A percentile compares a stretch with the other conserved stretches of the same genome.
phyloP scores from a whole-genome alignment of 1,140 invertebrate species.

The Scaptomyza graminum region DNA sequence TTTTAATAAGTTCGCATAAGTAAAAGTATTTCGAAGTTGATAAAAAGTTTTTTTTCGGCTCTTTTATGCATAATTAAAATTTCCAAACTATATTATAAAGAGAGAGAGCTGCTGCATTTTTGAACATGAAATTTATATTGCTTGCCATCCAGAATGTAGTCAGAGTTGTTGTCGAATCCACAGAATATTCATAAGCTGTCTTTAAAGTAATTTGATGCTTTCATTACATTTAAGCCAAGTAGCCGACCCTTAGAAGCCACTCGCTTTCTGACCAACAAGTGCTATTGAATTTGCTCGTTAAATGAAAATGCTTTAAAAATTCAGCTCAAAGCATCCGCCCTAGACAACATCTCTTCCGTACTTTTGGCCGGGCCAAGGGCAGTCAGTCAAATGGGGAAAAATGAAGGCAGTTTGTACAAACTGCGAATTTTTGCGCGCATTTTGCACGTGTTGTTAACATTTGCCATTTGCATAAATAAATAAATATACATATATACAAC shows the following conservation, averaged over 20 bases:
- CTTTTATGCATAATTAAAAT: background rate
- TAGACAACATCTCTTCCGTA: too few species aligned
- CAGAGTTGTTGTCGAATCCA: constrained; percentile 8
- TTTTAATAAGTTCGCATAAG: background rate
- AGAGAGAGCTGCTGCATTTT: background rate
- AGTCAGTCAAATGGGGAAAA: constrained; percentile 23
- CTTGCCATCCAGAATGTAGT: constrained; percentile 7
- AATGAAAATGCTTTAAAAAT: constrained; percentile 18
- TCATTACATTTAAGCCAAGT: constrained; percentile 11
- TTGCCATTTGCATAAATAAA: constrained; percentile 65
- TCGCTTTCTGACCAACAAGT: constrained; percentile 44
- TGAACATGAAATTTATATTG: background rate
- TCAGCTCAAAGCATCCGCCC: background rate
- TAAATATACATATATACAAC: constrained; percentile 59
- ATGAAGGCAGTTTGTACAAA: constrained; percentile 19
- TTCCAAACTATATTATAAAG: background rate
- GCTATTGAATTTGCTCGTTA: constrained; percentile 61
- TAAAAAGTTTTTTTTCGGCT: background rate
- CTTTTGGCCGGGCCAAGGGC: constrained; percentile 10
- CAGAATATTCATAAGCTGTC: constrained; percentile 35
- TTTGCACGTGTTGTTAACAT: constrained; percentile 59
- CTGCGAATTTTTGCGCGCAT: constrained; percentile 56
- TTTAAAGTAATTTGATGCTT: constrained; percentile 29
- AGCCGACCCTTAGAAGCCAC: constrained; percentile 2
- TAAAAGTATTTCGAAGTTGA: background rate